These are phyloP conservation scores for Quadriops clusia DNA, from an alignment of 2,888 invertebrate species.

Conservation along the genomic window DNA sequence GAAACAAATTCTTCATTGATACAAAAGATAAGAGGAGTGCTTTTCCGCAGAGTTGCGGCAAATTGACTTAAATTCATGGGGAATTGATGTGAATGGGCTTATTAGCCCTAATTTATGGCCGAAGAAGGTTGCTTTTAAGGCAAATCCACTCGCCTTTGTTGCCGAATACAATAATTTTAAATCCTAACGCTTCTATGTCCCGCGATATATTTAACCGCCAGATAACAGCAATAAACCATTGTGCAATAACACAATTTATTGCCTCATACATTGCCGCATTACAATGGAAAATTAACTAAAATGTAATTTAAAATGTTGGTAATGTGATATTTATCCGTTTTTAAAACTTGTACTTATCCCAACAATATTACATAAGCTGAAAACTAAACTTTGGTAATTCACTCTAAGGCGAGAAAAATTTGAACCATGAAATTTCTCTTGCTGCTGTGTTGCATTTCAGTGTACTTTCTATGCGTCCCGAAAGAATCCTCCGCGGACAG, in stretches of 20 bases:
- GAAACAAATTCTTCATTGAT: slow-evolving; percentile 24
- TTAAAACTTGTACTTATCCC: no score
- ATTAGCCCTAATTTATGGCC: slow-evolving; percentile 17
- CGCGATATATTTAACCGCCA: not conserved
- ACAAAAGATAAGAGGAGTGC: slow-evolving; percentile 24
- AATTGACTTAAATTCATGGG: slow-evolving; percentile 25
- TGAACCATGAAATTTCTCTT: no score
- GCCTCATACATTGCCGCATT: no score
- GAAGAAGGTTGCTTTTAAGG: slow-evolving; percentile 8
- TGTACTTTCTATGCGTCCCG: no score
- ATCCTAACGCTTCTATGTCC: not conserved
- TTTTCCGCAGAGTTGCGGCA: slow-evolving; percentile 23
- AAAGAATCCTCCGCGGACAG: no score
- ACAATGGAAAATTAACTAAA: no score
- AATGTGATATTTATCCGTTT: no score
- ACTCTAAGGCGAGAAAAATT: no score
- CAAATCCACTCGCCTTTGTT: slow-evolving; percentile 9
- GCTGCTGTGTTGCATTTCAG: no score
- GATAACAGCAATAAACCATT: slow-evolving; percentile 2
- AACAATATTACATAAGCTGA: no score
- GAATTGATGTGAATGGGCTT: slow-evolving; percentile 19
- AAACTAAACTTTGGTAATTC: no score
- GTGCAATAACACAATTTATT: slow-evolving; percentile 2
- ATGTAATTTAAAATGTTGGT: no score
- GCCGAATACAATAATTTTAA: slow-evolving; percentile 9